Evolutionary conservation across 2,888 invertebrate genomes (phyloP).

Genomic region (Eupithecia insigniata): DNA sequence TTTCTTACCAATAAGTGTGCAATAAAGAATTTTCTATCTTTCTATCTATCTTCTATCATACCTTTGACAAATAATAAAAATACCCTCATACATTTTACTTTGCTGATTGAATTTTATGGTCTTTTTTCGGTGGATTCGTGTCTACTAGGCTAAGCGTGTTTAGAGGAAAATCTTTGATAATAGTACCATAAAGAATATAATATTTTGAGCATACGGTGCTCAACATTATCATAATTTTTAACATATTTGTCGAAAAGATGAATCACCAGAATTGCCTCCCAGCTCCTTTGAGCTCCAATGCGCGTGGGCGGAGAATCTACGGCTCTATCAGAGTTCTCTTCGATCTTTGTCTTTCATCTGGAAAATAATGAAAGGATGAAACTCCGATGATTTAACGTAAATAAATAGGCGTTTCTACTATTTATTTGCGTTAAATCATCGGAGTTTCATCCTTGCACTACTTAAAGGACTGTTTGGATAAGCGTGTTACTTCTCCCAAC

Average conservation of each 20-base stretch:
- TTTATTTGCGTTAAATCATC: slow-evolving; percentile 5
- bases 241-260: neutral
- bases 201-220: neutral
- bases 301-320: slow-evolving; percentile 29
- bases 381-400: slow-evolving; percentile 1
- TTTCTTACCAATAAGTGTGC: no score
- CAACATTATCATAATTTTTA: neutral
- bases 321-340: slow-evolving; percentile 19
- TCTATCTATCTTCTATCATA: no score
- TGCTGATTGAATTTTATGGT: neutral
- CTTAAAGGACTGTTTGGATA: neutral
- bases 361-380: slow-evolving; percentile 1
- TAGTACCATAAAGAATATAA: no score
- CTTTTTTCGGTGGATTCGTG: neutral
- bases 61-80: neutral
- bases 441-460: neutral
- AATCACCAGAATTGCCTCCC: slow-evolving; percentile 1
- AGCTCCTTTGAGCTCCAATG: slow-evolving; percentile 3
- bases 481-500: neutral
- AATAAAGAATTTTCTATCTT: no score
- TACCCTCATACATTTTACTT: neutral
- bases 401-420: slow-evolving; percentile 9
- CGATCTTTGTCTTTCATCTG: slow-evolving; percentile 12
- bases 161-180: neutral
- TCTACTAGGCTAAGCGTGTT: neutral